Conservation (phyloP, 1,140 invertebrate species). For the Stegodyphus dumicola region DNA sequence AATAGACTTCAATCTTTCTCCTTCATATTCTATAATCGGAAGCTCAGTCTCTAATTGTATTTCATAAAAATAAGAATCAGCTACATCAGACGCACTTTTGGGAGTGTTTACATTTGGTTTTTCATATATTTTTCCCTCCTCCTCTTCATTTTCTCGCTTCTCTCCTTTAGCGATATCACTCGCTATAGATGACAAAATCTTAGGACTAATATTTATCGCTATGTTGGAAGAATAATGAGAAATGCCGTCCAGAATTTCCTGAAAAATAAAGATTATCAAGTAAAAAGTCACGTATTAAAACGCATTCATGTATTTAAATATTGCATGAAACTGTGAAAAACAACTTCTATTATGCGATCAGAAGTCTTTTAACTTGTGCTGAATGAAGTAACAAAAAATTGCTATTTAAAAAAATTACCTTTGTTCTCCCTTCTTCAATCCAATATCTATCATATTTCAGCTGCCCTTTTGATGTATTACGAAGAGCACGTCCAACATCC, state of each 20-base stretch:
- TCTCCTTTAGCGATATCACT: not conserved
- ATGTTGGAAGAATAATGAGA: conserved; percentile 22
- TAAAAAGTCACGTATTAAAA: not conserved
- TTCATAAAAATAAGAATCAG: conserved; percentile 44
- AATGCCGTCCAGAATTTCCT: conserved; percentile 49
- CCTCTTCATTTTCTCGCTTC: not conserved
- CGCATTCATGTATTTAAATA: not conserved
- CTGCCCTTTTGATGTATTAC: conserved; percentile 52
- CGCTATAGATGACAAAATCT: conserved; percentile 9
- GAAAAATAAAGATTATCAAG: not conserved
- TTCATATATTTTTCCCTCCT: not conserved
- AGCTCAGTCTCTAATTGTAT: conserved; percentile 26
- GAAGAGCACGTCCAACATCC: conserved; percentile 47
- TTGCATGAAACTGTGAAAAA: not conserved
- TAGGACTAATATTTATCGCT: not conserved
- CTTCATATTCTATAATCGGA: conserved; percentile 47
- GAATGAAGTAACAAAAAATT: too few relatives aligned
- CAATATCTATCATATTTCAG: conserved; percentile 58
- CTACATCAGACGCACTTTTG: not conserved
- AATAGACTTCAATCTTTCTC: conserved; percentile 24
- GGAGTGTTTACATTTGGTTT: not conserved
- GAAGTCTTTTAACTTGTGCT: too few relatives aligned
- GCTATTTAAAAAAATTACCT: conserved; percentile 15
- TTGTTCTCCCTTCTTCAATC: conserved; percentile 54
- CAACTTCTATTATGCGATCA: too few relatives aligned